These are phyloP conservation scores for Lasiurus cinereus DNA, from an alignment of 2,113 vertebrate species.

Conservation along the genomic window DNA sequence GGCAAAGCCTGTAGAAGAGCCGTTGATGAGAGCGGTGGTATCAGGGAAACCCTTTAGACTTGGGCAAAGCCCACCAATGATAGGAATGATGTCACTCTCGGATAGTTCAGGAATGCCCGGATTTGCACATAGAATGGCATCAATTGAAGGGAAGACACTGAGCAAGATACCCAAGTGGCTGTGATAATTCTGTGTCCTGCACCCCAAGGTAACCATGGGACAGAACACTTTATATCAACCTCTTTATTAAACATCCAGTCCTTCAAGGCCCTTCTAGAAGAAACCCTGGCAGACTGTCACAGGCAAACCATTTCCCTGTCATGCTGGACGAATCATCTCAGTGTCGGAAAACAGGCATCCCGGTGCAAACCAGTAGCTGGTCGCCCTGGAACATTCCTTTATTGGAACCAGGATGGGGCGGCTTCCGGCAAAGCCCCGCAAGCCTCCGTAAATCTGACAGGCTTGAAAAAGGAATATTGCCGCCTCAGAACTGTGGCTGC, in stretches of 20 bases:
- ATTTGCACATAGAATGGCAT: constrained; percentile 21
- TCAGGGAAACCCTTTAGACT: constrained; percentile 51
- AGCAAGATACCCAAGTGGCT: background rate
- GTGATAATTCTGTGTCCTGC: background rate
- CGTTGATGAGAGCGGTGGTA: background rate
- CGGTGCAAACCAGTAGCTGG: constrained; percentile 51
- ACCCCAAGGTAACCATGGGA: background rate
- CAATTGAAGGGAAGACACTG: background rate
- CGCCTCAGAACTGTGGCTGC: constrained; percentile 89
- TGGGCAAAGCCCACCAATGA: constrained; percentile 1
- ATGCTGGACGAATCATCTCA: constrained; percentile 28
- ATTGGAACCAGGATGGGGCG: constrained; percentile 79
- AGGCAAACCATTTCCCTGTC: background rate
- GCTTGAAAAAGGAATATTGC: constrained; percentile 88
- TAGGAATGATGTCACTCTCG: constrained; percentile 46
- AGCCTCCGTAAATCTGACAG: constrained; percentile 89
- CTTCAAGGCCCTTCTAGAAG: background rate
- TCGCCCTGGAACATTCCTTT: constrained; percentile 72
- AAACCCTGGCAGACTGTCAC: background rate
- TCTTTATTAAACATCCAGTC: background rate
- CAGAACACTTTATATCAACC: background rate
- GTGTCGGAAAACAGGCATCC: constrained; percentile 49
- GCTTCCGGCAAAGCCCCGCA: constrained; percentile 80
- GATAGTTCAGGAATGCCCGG: background rate
- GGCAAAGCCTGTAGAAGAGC: constrained; percentile 29